A percentile compares a stretch with the other conserved stretches of the same genome.
Evolutionary conservation across 2,797 vertebrate species (phyloP).

Genomic region (Corythornis leucogaster): DNA sequence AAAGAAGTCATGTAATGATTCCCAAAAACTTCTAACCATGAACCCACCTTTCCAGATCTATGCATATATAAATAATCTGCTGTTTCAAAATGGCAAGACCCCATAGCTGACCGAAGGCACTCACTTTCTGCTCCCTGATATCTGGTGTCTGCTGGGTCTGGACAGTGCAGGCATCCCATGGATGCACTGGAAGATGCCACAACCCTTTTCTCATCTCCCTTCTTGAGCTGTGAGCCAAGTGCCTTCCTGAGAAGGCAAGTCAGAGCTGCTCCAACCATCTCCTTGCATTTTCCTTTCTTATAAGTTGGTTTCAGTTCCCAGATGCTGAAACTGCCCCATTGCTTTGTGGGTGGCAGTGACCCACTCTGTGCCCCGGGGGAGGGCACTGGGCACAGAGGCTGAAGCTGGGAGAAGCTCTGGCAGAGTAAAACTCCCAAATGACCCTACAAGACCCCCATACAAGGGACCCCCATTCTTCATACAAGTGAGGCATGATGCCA

Average conservation of each 20-base stretch:
- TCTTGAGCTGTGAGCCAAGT: not conserved
- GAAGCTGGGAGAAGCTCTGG: not conserved
- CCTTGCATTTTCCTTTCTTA: not conserved
- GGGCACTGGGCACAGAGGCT: not conserved
- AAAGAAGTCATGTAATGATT: not conserved
- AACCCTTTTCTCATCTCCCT: not conserved
- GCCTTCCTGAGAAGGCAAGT: not conserved
- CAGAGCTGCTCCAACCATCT: not conserved
- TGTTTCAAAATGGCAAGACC: not conserved
- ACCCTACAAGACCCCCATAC: not conserved
- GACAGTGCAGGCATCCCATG: not conserved
- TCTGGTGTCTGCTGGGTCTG: not conserved
- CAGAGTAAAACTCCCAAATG: not conserved
- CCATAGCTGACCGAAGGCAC: fast-evolving
- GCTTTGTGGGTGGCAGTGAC: not conserved
- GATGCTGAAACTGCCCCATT: not conserved
- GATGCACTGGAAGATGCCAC: fast-evolving
- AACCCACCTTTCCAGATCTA: not conserved
- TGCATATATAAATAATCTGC: not conserved
- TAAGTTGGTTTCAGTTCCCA: not conserved
- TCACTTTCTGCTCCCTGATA: not conserved
- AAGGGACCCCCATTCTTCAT: not conserved
- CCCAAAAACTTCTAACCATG: not conserved
- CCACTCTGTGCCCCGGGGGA: not conserved
- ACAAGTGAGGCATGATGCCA: not conserved